Conservation (phyloP, 2,888 invertebrate species). For the Microctonus hyperodae region DNA sequence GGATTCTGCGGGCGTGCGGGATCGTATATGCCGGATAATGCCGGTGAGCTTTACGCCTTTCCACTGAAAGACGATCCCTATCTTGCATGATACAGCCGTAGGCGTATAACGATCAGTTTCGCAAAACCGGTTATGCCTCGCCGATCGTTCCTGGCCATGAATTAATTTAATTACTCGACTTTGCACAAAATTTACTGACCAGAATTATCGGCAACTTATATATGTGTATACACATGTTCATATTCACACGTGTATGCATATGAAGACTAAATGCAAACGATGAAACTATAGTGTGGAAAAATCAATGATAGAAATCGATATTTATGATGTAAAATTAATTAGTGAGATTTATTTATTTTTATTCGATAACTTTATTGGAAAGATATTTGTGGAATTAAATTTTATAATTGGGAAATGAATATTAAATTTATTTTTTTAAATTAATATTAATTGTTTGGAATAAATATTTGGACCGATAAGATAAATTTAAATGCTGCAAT, state of each 20-base stretch:
- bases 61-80: conserved; percentile 19
- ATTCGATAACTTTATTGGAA: too few species aligned
- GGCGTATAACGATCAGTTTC: conserved; percentile 19
- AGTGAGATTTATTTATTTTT: too few species aligned
- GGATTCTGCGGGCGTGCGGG: conserved; percentile 6
- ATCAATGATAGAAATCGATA: neutral
- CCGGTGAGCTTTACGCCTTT: conserved; percentile 13
- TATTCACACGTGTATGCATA: neutral
- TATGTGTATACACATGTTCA: neutral
- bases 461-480: too few species aligned
- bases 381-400: too few species aligned
- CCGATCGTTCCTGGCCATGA: conserved; percentile 10
- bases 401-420: too few species aligned
- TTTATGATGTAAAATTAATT: too few species aligned
- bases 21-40: conserved; percentile 8
- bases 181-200: conserved; percentile 15
- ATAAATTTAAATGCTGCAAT: too few species aligned
- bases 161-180: conserved; percentile 25
- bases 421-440: too few species aligned
- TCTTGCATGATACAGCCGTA: conserved; percentile 8
- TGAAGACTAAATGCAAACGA: neutral
- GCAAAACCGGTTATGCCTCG: conserved; percentile 12
- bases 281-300: neutral
- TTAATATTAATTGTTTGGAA: too few species aligned
- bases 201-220: conserved; percentile 9